These are phyloP conservation scores for Laticauda laticaudata DNA, from an alignment of 2,113 vertebrate species.

Conservation along the genomic window DNA sequence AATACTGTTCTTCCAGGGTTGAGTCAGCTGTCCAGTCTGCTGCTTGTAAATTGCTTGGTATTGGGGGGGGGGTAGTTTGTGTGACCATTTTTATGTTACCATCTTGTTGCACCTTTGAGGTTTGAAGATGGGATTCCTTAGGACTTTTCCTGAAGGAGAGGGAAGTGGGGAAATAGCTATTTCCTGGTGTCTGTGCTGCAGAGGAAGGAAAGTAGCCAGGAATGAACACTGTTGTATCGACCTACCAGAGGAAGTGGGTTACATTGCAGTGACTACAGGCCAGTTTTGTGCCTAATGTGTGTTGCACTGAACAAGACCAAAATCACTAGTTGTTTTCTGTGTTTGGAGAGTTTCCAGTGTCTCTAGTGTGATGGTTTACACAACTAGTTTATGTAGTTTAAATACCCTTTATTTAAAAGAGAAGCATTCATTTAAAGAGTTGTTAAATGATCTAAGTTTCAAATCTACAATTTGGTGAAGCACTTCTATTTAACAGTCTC, in stretches of 20 bases:
- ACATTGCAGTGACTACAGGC: conserved; percentile 46
- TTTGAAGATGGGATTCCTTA: conserved; percentile 51
- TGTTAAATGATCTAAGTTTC: conserved; percentile 79
- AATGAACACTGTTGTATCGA: conserved; percentile 5
- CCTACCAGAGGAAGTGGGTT: neutral
- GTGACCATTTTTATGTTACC: conserved; percentile 57
- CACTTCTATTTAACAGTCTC: conserved; percentile 76
- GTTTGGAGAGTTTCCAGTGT: conserved; percentile 70
- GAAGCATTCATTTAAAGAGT: conserved; percentile 72
- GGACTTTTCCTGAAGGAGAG: conserved; percentile 26
- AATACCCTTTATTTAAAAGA: conserved; percentile 80
- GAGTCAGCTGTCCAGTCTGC: conserved; percentile 53
- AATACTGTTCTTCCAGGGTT: conserved; percentile 55
- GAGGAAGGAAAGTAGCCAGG: neutral
- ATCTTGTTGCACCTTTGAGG: conserved; percentile 58
- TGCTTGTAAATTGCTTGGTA: conserved; percentile 65
- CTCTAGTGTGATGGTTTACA: conserved; percentile 79
- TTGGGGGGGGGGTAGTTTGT: conserved; percentile 57
- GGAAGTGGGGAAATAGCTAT: conserved; percentile 8
- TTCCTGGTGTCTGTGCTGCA: conserved; percentile 14
- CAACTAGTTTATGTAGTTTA: conserved; percentile 83
- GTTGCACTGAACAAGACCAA: conserved; percentile 85
- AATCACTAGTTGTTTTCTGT: conserved; percentile 66
- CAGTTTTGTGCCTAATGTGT: conserved; percentile 73
- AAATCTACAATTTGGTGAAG: conserved; percentile 69